These are phyloP conservation scores for Sprattus sprattus DNA, from an alignment of 2,113 vertebrate genomes.

Conservation along the genomic window DNA sequence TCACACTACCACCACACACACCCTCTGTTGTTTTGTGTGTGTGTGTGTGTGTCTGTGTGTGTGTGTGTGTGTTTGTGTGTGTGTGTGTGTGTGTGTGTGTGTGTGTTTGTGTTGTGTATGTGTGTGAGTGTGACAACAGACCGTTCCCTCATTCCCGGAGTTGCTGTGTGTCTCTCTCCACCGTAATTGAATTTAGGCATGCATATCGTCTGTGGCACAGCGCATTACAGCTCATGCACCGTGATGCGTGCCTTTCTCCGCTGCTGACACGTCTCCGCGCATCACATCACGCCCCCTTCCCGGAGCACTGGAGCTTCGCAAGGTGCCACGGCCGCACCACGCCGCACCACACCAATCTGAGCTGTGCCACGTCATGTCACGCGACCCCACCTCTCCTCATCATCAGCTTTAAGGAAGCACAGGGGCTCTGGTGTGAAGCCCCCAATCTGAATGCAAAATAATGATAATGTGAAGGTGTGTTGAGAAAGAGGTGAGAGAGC, in stretches of 20 bases:
- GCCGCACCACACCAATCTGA: not conserved
- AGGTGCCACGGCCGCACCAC: not conserved
- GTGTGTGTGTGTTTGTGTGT: not conserved
- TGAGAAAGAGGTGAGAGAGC: not conserved
- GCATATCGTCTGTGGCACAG: not conserved
- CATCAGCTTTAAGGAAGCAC: not conserved
- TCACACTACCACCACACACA: not conserved
- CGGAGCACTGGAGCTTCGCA: not conserved
- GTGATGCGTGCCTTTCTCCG: not conserved
- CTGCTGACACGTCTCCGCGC: not conserved
- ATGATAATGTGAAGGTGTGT: not conserved
- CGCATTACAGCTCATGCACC: not conserved
- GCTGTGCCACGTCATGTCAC: not conserved
- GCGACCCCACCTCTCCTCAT: not conserved
- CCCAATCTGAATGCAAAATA: not conserved
- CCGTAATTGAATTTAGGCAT: not conserved
- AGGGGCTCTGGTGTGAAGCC: not conserved
- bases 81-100: not conserved
- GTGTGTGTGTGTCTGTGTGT: not conserved
- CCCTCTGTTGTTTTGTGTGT: not conserved
- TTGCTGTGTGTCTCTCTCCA: not conserved
- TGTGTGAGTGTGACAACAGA: not conserved
- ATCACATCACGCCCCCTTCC: not conserved
- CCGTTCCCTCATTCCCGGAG: not conserved
- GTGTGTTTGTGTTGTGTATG: not conserved